Conservation (phyloP, 2,113 vertebrate genomes). For the Sakesphorus luctuosus region DNA sequence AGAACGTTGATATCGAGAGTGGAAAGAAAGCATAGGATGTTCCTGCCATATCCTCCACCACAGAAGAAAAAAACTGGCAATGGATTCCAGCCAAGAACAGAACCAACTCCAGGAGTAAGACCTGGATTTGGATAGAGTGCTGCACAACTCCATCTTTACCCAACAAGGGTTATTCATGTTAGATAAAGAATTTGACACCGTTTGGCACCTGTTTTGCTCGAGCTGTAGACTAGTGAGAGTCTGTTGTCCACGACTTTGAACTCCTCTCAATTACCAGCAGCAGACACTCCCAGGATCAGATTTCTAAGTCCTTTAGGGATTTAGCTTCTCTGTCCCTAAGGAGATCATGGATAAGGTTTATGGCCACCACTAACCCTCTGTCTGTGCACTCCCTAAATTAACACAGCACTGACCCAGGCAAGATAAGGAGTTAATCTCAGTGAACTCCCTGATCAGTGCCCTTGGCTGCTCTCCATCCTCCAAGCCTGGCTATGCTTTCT, state of each 20-base stretch:
- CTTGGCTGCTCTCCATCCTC: neutral
- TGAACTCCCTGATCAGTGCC: neutral
- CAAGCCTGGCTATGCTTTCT: constrained; percentile 18
- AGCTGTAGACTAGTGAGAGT: neutral
- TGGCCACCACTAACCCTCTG: neutral
- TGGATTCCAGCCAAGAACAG: neutral
- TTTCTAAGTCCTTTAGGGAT: neutral
- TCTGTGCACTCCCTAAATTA: neutral
- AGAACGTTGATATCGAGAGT: neutral
- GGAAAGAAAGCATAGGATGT: neutral
- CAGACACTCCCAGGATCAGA: neutral
- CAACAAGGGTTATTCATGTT: neutral
- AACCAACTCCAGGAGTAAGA: neutral
- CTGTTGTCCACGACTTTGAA: neutral
- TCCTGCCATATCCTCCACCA: neutral
- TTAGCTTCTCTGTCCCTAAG: neutral
- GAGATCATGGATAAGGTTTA: neutral
- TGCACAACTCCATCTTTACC: neutral
- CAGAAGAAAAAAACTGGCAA: neutral
- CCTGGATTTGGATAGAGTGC: neutral
- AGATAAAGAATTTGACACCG: neutral
- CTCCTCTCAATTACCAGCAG: neutral
- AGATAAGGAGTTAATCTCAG: neutral
- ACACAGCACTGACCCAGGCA: neutral
- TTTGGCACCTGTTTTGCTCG: neutral